Percentiles rank a stretch among this genome's conserved stretches.
These are phyloP conservation scores for Choristoneura rosaceana DNA, from an alignment of 2,888 invertebrate species.

Conservation along the genomic window DNA sequence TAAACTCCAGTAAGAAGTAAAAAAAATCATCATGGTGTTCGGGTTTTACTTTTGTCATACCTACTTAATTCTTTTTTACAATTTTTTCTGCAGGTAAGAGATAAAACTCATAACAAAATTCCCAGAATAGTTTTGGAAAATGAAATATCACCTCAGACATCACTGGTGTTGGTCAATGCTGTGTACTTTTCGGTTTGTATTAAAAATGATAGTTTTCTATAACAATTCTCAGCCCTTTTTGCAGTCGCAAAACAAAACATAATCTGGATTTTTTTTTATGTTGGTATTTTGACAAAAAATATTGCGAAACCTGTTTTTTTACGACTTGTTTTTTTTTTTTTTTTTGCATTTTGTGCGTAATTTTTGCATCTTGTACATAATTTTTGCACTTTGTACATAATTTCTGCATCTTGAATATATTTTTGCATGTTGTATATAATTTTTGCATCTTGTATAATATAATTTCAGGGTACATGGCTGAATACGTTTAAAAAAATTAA, in stretches of 20 bases:
- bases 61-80: background rate
- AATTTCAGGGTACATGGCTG: constrained; percentile 60
- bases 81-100: constrained; percentile 69
- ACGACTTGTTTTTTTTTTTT: too few species aligned
- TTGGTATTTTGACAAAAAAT: too few species aligned
- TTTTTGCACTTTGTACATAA: too few species aligned
- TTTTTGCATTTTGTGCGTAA: too few species aligned
- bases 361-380: too few species aligned
- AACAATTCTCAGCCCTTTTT: background rate
- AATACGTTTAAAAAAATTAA: constrained; percentile 48
- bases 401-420: too few species aligned
- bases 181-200: constrained; percentile 90
- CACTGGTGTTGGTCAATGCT: constrained; percentile 90
- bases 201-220: background rate
- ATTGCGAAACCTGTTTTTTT: too few species aligned
- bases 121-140: constrained; percentile 86
- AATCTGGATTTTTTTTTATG: too few species aligned
- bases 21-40: too few species aligned
- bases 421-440: too few species aligned
- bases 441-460: background rate
- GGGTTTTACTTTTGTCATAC: too few species aligned
- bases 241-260: background rate
- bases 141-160: constrained; percentile 78
- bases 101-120: constrained; percentile 91
- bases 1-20: too few species aligned